Evolutionary conservation across 1,140 invertebrate genomes (phyloP), one percentile per base, ranked within the genome.

Genomic region (Sminthurides bifidus): DNA sequence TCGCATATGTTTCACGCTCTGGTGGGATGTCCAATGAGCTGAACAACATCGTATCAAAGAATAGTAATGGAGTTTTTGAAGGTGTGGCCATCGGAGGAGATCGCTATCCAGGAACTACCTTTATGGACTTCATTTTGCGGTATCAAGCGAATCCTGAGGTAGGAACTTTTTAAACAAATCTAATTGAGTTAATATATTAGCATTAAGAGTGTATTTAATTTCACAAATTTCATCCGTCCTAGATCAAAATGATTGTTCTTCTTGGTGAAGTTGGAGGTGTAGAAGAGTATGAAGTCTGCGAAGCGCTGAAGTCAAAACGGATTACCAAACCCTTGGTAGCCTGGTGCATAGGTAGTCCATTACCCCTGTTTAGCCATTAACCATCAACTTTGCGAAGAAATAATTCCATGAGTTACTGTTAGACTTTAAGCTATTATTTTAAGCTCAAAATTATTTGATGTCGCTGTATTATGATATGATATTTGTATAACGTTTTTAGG

Each of bases 21-120:
- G 95, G 95, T 46, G 95, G 95, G 19, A 99, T 99, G 95, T 96
- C 92, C 3, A 99, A 99, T 69, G 96, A 99, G 72, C 74, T 99
- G 49, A 99, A 99, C 75, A 99, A 99, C 71, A 97, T 99, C 43
- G 81, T 99, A 51, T 89, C 92, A 0, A 91, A 96, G 68, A 84
- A 93, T 35, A 93, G 95, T 0, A 88, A 99, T 73, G 95, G 95
- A 37, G 95, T 98, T 0, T 86, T 87, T 66, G 95, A 98, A 71
- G 96, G 96, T 10, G 87, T 99, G 2, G 96, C 96, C 24, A 99
- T 98, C 66, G 96, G 96, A n/a, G 96, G 96, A 1, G 96, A 99
- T 74, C 79, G 94, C 60, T 98, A 98, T 73, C 95, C 96, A 0
- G 93, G 93, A 4, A 95, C 92, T 8, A 97, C 90, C 0, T 99